Evolutionary conservation across 2,113 vertebrate species (phyloP).

Genomic region (Puffinus mauretanicus): DNA sequence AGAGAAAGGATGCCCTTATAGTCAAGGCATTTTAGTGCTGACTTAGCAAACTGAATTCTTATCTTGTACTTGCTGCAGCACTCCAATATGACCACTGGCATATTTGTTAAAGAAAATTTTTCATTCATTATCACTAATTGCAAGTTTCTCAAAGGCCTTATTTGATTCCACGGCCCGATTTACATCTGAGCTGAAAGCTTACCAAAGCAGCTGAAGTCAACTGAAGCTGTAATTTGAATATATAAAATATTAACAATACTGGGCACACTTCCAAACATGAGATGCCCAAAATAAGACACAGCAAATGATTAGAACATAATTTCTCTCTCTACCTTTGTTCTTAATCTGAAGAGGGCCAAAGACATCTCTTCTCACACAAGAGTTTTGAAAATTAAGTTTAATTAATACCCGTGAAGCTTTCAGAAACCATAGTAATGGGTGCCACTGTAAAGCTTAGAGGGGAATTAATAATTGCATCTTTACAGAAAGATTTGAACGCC

Average conservation of each 20-base stretch:
- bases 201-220: not conserved
- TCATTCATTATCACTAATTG: not conserved
- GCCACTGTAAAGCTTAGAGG: not conserved
- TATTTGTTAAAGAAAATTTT: not conserved
- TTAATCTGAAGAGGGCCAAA: not conserved
- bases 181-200: not conserved
- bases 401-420: not conserved
- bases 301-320: not conserved
- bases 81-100: not conserved
- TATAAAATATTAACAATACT: constrained; percentile 19
- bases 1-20: not conserved
- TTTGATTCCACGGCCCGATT: not conserved
- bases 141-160: not conserved
- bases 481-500: constrained; percentile 32
- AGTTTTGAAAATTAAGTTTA: constrained; percentile 31
- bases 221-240: not conserved
- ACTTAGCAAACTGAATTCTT: not conserved
- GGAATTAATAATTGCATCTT: constrained; percentile 25
- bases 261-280: not conserved
- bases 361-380: not conserved
- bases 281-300: not conserved
- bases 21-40: not conserved
- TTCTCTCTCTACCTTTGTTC: constrained; percentile 21
- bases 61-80: not conserved
- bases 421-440: not conserved